Percentiles rank a stretch among this genome's conserved stretches.
These are phyloP conservation scores for Drosophila yooni DNA, from an alignment of 2,888 invertebrate genomes.

Conservation along the genomic window DNA sequence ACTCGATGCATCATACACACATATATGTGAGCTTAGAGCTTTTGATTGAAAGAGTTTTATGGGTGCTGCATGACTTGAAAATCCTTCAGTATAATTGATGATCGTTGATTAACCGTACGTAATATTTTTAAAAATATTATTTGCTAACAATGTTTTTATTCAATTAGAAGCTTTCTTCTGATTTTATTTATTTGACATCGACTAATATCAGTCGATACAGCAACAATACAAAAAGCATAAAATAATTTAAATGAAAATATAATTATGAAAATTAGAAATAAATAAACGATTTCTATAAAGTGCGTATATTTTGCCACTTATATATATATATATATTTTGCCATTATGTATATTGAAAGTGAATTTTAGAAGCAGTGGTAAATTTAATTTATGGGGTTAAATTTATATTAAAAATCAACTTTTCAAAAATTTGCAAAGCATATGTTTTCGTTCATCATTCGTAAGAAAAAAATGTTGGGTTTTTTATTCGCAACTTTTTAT, in stretches of 20 bases:
- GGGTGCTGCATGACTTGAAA: background rate
- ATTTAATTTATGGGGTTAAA: background rate
- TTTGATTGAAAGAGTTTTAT: background rate
- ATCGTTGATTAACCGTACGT: background rate
- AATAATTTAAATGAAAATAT: too few species aligned
- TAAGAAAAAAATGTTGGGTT: too few species aligned
- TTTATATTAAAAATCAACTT: too few species aligned
- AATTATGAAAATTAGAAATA: too few species aligned
- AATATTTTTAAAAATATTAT: background rate
- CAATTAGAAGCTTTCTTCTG: too few species aligned
- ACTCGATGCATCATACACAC: constrained; percentile 46
- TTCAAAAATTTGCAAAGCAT: too few species aligned
- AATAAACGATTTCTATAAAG: too few species aligned
- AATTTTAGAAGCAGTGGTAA: background rate
- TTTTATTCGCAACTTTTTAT: background rate
- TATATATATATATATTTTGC: background rate
- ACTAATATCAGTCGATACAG: background rate
- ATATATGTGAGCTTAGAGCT: background rate
- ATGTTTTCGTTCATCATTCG: too few species aligned
- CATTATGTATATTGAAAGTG: background rate
- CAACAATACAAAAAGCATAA: too few species aligned
- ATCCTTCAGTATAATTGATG: constrained; percentile 1
- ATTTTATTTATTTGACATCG: too few species aligned
- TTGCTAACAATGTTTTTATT: too few species aligned
- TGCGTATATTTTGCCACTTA: background rate